Base-by-base conservation (phyloP, 1,140 invertebrate species). In the Drosophila jambulina region DNA sequence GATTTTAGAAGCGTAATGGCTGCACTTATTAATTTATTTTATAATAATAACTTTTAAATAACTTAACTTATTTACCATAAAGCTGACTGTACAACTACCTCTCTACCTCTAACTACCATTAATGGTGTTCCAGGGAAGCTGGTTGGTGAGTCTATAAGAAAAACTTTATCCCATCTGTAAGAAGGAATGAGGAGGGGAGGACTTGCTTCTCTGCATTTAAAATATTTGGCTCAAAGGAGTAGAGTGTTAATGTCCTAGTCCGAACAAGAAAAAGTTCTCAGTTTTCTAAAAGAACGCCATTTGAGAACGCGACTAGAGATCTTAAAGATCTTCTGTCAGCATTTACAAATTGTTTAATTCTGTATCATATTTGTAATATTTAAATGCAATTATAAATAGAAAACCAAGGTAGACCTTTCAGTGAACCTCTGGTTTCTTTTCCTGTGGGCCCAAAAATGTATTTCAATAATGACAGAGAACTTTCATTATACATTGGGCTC, bases 391-490 rank as follows among this genome's bases (percentile, higher is more conserved):
- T 15, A 12, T 29, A 8, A 32, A 4, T 5, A 4, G 0, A 21
- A 34, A 34, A 8, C 49, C 12, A 3, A 51, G 8, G 8, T 32
- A 25, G 6, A 25, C 13, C 13, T 25, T 48, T 48, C 3, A 25
- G 12, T 29, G 5, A 19, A 12, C 4, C 10, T 43, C 1, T 23
- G 23, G 15, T 46, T 17, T 17, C 2, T 25, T 53, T 34, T 34
- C 2, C 15, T 53, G 25, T 17, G 19, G 13, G 0, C 0, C 2
- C 21, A 36, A 56, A n/a, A n/a, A 25, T 56, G 13, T 23, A 25
- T 56, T 56, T 25, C 7, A 54, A 54, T 54, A 54, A 6, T 38
- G 8, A 23, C 19, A 23, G 13, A 54, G 32, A 36, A 36, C 51
- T 56, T 38, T n/a, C 9, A 54, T 38, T 4, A 23, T 56, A 25